Conservation (phyloP, 2,888 invertebrate genomes). For the Chorisops tibialis region DNA sequence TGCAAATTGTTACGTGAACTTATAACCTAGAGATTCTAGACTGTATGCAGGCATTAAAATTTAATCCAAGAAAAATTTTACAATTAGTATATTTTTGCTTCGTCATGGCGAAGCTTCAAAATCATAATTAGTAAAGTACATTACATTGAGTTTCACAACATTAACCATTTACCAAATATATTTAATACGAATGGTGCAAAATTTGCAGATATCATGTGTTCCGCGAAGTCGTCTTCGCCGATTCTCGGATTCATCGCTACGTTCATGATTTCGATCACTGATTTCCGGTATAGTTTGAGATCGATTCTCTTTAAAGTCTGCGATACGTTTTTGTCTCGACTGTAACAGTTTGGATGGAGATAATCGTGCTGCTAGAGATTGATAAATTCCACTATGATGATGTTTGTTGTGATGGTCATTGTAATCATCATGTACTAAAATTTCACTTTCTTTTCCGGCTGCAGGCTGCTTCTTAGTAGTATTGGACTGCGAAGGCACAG, state of each 20-base stretch:
- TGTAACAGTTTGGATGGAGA: not conserved
- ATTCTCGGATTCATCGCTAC: not conserved
- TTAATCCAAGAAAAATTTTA: not conserved
- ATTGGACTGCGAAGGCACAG: not conserved
- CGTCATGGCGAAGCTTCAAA: too few relatives aligned
- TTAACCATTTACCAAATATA: conserved; percentile 34
- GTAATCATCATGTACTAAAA: not conserved
- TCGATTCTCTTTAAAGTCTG: not conserved
- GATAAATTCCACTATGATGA: not conserved
- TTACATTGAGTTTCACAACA: not conserved
- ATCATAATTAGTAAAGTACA: too few relatives aligned
- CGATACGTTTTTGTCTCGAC: not conserved
- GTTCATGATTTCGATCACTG: not conserved
- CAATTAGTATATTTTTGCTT: not conserved
- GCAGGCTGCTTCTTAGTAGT: not conserved
- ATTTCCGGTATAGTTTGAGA: not conserved
- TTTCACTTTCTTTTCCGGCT: not conserved
- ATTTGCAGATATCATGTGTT: conserved; percentile 17
- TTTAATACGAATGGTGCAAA: conserved; percentile 35
- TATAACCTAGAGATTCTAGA: too few relatives aligned
- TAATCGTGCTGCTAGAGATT: not conserved
- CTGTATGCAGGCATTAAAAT: too few relatives aligned
- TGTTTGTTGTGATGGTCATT: not conserved
- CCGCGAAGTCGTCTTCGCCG: not conserved
- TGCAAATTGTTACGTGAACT: too few relatives aligned